Percentiles rank a stretch among this genome's conserved stretches.
phyloP scores from a whole-genome alignment of 2,797 vertebrate species.

The Acropternis orthonyx region DNA sequence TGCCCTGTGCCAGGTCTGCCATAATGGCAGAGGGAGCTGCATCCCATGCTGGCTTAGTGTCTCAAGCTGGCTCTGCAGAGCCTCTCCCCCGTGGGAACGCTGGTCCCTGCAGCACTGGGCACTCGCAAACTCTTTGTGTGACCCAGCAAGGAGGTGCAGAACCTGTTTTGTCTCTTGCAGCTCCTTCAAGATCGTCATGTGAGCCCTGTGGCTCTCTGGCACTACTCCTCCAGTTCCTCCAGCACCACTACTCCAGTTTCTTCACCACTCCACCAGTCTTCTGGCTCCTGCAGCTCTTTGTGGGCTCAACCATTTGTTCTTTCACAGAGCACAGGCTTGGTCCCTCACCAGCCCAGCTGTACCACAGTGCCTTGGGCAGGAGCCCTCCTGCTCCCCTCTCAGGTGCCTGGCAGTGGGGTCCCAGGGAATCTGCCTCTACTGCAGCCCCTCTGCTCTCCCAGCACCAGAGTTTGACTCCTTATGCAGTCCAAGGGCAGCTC shows the following conservation, averaged over 20 bases:
- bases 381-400: background rate
- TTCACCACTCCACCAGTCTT: background rate
- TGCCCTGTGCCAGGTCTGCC: fast-evolving
- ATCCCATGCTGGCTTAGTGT: fast-evolving
- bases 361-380: conserved; percentile 6
- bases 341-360: background rate
- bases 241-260: background rate
- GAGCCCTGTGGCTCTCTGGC: conserved; percentile 42
- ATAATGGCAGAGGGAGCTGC: background rate
- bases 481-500: background rate
- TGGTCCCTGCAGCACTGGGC: fast-evolving
- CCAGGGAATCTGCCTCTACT: background rate
- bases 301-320: background rate
- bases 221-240: background rate
- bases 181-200: conserved; percentile 97
- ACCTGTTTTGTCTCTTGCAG: conserved; percentile 68
- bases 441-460: background rate
- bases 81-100: fast-evolving
- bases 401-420: background rate
- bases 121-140: fast-evolving
- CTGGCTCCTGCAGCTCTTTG: background rate
- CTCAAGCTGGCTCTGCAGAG: background rate
- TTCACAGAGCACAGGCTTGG: background rate
- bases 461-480: background rate
- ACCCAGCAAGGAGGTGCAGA: background rate